phyloP scores from a whole-genome alignment of 1,140 invertebrate species.

The Drosophila santomea region DNA sequence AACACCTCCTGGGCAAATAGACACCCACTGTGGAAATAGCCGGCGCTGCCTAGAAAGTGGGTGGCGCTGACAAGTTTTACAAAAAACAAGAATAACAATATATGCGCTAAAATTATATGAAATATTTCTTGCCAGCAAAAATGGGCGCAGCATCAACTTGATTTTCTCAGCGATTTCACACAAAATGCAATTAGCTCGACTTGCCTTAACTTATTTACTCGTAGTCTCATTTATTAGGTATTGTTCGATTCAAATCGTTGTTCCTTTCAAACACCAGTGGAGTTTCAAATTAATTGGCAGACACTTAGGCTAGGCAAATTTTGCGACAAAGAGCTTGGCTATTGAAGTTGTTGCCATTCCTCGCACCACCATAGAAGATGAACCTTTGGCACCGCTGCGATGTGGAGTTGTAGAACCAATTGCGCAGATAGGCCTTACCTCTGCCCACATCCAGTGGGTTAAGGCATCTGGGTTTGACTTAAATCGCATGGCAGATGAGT shows the following conservation, averaged over 20 bases:
- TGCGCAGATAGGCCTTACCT: conserved; percentile 14
- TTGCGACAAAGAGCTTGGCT: conserved; percentile 12
- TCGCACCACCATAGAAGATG: conserved; percentile 14
- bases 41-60: conserved; percentile 64
- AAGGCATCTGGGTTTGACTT: conserved; percentile 16
- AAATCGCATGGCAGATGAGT: background rate
- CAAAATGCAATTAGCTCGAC: conserved; percentile 50
- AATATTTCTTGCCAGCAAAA: conserved; percentile 59
- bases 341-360: conserved; percentile 36
- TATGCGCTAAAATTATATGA: conserved; percentile 18
- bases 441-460: background rate
- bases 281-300: background rate
- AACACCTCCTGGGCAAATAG: conserved; percentile 55
- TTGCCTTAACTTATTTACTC: conserved; percentile 15
- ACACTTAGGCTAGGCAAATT: background rate
- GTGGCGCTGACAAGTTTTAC: conserved; percentile 73
- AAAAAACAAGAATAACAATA: conserved; percentile 15
- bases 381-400: conserved; percentile 19
- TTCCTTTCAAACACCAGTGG: conserved; percentile 8
- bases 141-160: conserved; percentile 70
- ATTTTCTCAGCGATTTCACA: conserved; percentile 44
- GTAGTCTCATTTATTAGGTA: conserved; percentile 35
- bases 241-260: conserved; percentile 21
- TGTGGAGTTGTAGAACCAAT: conserved; percentile 40
- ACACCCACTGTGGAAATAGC: conserved; percentile 42